Evolutionary conservation across 2,888 invertebrate genomes (phyloP).

Genomic region (Drosophila koepferae): DNA sequence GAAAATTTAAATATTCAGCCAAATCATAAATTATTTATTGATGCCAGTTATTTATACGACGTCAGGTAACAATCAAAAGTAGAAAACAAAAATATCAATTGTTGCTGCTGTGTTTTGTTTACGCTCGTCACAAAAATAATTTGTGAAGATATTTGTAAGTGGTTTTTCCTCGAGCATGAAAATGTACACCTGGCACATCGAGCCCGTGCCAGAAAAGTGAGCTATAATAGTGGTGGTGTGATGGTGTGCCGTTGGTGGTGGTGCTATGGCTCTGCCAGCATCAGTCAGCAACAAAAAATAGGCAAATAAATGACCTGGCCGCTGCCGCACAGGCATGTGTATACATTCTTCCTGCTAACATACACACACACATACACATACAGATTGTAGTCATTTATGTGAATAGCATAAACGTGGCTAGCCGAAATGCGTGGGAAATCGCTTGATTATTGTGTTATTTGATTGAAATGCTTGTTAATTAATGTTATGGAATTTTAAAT

Average conservation of each 20-base stretch:
- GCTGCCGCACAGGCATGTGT: slow-evolving; percentile 38
- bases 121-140: slow-evolving; percentile 31
- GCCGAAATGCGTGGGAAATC: slow-evolving; percentile 26
- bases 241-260: not conserved
- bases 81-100: slow-evolving; percentile 8
- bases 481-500: slow-evolving; percentile 53
- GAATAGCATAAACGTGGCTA: slow-evolving; percentile 11
- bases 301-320: slow-evolving; percentile 48
- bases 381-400: not conserved
- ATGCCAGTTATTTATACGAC: slow-evolving; percentile 25
- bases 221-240: slow-evolving; percentile 17
- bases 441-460: slow-evolving; percentile 49
- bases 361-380: slow-evolving; percentile 10
- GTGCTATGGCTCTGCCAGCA: slow-evolving; percentile 24
- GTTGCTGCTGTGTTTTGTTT: slow-evolving; percentile 50
- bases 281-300: slow-evolving; percentile 54
- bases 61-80: slow-evolving; percentile 13
- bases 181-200: slow-evolving; percentile 63
- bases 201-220: slow-evolving; percentile 31
- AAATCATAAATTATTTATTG: slow-evolving; percentile 42
- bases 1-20: slow-evolving; percentile 43
- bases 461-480: slow-evolving; percentile 54
- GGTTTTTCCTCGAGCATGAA: slow-evolving; percentile 50
- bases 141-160: slow-evolving; percentile 57
- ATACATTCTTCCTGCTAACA: slow-evolving; percentile 30